Base-by-base conservation (phyloP, 2,113 vertebrate species). In the Anser cygnoides region DNA sequence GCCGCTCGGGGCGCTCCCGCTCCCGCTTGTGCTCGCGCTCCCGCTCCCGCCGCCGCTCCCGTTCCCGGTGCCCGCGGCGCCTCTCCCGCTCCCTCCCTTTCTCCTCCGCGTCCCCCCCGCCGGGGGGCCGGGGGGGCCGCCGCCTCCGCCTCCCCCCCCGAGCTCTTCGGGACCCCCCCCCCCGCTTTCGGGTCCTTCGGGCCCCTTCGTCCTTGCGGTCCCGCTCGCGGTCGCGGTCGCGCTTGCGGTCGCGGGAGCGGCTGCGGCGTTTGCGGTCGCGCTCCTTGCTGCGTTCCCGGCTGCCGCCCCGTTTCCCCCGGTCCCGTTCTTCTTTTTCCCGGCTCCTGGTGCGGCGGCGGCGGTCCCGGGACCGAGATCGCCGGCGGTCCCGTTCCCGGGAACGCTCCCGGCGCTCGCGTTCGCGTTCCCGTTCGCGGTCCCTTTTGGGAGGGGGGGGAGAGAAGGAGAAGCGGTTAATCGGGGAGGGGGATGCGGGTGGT, bases 361-460 rank as follows among this genome's bases (percentile, higher is more conserved):
- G 97, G n/a, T 99, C 99, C 2, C 98, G 98, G 28, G 99, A 99
- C 35, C 99, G 97, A 65, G 98, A 98, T 63, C 99, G 92, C 6
- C 98, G 95, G 1, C 99, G 97, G 31, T 99, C 99, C 96, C 87
- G 98, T 92, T 92, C 98, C 79, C 84, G 99, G 98, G 39, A 98
- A 91, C 78, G 70, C 50, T 99, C 98, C 2, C 99, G 97, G 73
- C 98, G 96, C 0, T 99, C 98, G 12, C 96, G 87, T 82, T 98
- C 96, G 3, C 98, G 90, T 65, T 84, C 80, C 6, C 80, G 80
- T 5, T 84, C 80, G 5, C 80, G 80, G 61, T 93, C 88, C 67
- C n/a, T n/a, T n/a, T n/a, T n/a, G n/a, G n/a, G n/a, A n/a, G n/a
- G n/a, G n/a, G n/a, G n/a, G n/a, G n/a, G n/a, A n/a, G n/a, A n/a